These are phyloP conservation scores for Anodontia alba DNA, from an alignment of 2,888 invertebrate species.

Conservation along the genomic window DNA sequence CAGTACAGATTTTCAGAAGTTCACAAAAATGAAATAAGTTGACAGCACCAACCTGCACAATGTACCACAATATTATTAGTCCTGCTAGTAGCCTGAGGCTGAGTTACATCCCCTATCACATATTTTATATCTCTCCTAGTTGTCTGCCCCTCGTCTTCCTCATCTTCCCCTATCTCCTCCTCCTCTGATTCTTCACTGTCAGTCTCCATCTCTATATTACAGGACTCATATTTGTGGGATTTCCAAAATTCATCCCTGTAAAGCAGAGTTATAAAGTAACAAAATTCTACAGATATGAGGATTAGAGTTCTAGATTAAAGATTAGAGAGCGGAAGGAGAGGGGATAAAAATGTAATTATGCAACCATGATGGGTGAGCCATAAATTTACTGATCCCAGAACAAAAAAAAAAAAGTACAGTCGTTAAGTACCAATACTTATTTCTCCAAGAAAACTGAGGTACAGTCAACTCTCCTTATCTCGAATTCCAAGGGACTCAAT, in stretches of 20 bases:
- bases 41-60: slow-evolving; percentile 81
- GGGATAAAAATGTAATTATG: no score
- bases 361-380: no score
- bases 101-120: slow-evolving; percentile 85
- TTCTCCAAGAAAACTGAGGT: no score
- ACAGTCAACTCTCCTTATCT: no score
- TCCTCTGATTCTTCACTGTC: slow-evolving; percentile 62
- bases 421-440: no score
- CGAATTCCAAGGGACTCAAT: no score
- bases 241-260: slow-evolving; percentile 79
- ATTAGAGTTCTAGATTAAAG: no score
- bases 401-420: no score
- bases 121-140: slow-evolving; percentile 74
- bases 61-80: slow-evolving; percentile 82
- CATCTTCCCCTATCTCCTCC: slow-evolving; percentile 57
- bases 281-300: no score
- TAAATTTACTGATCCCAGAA: no score
- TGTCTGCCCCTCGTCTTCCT: slow-evolving; percentile 52
- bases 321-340: no score
- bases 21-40: background rate
- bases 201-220: slow-evolving; percentile 66
- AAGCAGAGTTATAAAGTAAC: background rate
- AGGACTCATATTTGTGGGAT: slow-evolving; percentile 75
- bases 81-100: slow-evolving; percentile 73
- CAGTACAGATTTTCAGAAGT: no score